Conservation (phyloP, 2,113 vertebrate genomes). For the Limnothrissa miodon region DNA sequence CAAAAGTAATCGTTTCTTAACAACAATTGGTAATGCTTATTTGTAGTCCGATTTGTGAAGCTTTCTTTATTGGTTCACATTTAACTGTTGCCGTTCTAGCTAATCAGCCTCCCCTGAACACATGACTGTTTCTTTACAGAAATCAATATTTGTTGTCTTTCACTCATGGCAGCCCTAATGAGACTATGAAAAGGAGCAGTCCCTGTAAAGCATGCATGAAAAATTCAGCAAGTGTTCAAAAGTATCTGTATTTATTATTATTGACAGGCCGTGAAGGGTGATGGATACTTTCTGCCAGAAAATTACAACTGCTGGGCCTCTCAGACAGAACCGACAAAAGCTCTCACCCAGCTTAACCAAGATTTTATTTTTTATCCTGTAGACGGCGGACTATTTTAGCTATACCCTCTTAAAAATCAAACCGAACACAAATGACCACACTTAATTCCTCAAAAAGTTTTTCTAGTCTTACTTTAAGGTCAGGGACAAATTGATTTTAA, state of each 20-base stretch:
- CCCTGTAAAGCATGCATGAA: background rate
- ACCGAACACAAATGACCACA: background rate
- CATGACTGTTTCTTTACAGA: conserved; percentile 8
- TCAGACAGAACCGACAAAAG: background rate
- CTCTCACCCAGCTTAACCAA: background rate
- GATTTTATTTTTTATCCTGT: background rate
- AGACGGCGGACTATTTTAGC: background rate
- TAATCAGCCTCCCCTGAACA: background rate
- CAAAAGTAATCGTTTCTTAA: background rate
- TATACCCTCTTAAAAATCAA: background rate
- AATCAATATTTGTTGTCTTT: conserved; percentile 19
- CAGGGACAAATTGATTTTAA: background rate
- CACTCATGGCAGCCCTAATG: conserved; percentile 13
- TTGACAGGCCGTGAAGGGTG: conserved; percentile 14
- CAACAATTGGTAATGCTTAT: background rate
- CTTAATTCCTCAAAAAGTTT: background rate
- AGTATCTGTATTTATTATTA: background rate
- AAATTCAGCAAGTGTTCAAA: conserved; percentile 13
- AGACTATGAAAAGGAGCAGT: background rate
- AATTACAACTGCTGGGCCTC: background rate
- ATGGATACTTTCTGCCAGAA: background rate
- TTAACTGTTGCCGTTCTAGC: background rate
- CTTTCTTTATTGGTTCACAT: background rate
- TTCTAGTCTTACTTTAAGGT: background rate
- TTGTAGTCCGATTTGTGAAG: background rate